Conservation (phyloP, 2,888 invertebrate genomes). For the Lydus trimaculatus region DNA sequence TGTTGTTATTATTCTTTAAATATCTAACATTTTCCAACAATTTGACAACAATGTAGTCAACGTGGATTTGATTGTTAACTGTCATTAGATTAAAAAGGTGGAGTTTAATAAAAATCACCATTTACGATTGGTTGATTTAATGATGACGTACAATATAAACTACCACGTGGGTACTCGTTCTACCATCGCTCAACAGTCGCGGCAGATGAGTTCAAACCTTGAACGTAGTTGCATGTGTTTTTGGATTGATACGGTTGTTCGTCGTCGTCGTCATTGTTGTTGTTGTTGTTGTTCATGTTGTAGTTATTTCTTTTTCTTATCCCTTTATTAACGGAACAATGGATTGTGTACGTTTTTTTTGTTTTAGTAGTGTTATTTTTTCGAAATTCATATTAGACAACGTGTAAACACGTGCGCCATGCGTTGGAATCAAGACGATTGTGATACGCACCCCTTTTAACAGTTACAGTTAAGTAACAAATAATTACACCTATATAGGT, state of each 20-base stretch:
- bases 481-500: not conserved
- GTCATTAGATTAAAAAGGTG: slow-evolving; percentile 45
- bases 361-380: slow-evolving; percentile 41
- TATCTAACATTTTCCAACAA: not conserved
- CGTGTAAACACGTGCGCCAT: slow-evolving; percentile 34
- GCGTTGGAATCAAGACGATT: not conserved
- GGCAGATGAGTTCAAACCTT: slow-evolving; percentile 49
- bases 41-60: slow-evolving; percentile 47
- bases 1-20: not conserved
- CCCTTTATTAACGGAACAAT: slow-evolving; percentile 37
- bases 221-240: slow-evolving; percentile 41
- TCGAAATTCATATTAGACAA: slow-evolving; percentile 36
- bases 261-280: too few relatives aligned
- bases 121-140: slow-evolving; percentile 39
- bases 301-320: not conserved
- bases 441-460: slow-evolving; percentile 8
- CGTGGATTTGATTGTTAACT: slow-evolving; percentile 54
- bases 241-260: slow-evolving; percentile 19
- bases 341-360: slow-evolving; percentile 50
- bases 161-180: slow-evolving; percentile 55
- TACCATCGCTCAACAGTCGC: slow-evolving; percentile 44
- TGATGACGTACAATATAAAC: slow-evolving; percentile 52
- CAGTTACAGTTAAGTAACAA: too few relatives aligned
- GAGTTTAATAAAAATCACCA: slow-evolving; percentile 23
- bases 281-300: not conserved